Base-by-base conservation (phyloP, 2,797 vertebrate genomes). In the Pangasius djambal region DNA sequence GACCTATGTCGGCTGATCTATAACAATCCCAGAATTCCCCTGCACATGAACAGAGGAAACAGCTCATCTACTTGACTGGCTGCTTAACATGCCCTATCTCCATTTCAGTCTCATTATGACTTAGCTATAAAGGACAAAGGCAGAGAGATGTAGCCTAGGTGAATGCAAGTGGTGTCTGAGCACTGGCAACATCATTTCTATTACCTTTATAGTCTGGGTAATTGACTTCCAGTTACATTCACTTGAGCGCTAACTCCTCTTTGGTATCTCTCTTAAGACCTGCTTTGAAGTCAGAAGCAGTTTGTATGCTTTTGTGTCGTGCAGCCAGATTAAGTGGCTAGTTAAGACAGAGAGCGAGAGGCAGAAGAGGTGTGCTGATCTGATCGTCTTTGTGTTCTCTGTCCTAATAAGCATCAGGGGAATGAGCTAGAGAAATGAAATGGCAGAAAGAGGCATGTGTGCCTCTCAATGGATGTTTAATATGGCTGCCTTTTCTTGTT, bases 181-280 rank as follows among this genome's bases (percentile, higher is more conserved):
- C 79, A 88, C n/a, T 57, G 67, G 91, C 93, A 92, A 87, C 69
- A 91, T 94, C 91, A 91, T 93, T 90, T 93, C 92, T 87, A 94
- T 94, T 93, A 93, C 88, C 86, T 88, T 92, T 93, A 91, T 91
- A 85, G 91, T 89, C 89, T 87, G 91, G 90, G 93, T 94, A 93
- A 94, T 93, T 93, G 94, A 94, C 93, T 94, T 94, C 88, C 87
- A 90, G 92, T 91, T 93, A 92, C 91, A 92, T 94, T 94, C 92
- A 91, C 93, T 90, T 93, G 91, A 91, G 92, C 83, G 69, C 91
- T 94, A 93, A 90, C 89, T n/a, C 85, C 59, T 74, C 89, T 93
- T 93, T 92, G 90, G 89, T 90, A 90, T 70, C 77, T 92, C 92
- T 93, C 89, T 90, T 77, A 90, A 44, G 84, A 69, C 91, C 61